Evolutionary conservation across 2,113 vertebrate genomes (phyloP), one percentile per base, ranked within the genome.

Genomic region (Patagioenas fasciata): DNA sequence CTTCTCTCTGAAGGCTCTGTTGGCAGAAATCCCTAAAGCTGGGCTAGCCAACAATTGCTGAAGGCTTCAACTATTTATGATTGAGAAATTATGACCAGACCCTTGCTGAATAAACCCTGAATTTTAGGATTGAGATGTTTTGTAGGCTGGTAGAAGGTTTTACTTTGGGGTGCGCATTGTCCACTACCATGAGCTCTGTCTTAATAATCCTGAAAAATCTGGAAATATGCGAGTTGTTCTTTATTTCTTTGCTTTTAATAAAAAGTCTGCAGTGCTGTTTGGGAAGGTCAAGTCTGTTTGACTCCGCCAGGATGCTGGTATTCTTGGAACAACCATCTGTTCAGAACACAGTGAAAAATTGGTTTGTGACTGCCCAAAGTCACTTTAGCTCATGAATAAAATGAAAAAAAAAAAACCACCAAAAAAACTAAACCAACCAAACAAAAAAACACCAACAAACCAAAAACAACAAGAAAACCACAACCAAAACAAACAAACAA

Each of bases 271-370:
- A 61, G 74, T 0, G 3, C 70, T 83, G 72, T 90, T 80, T 57
- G 47, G 78, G 89, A 96, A 97, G 95, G 95, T 97, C 88, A 69
- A 87, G 71, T 29, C 70, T 92, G 80, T 80, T 51, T 94, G 83
- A 90, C 93, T 93, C 38, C 92, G 81, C 91, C 53, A 94, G 85
- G 95, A 62, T 62, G 38, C 79, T 74, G 88, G 26, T 96, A 80
- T 96, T 96, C 93, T 96, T 83, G 94, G 79, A 97, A 92, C 82
- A 93, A 36, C 93, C 96, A 89, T 85, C 93, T 96, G 88, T 79
- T 97, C 93, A 77, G 88, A 80, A 29, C 60, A 64, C 60, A 70
- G 36, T 95, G 92, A 96, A 96, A 97, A 94, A 96, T 79, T 54
- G 78, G 65, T 70, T 78, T 71, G 73, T 89, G 83, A 87, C 79